phyloP scores from a whole-genome alignment of 1,140 invertebrate genomes.

The Nasonia longicornis region DNA sequence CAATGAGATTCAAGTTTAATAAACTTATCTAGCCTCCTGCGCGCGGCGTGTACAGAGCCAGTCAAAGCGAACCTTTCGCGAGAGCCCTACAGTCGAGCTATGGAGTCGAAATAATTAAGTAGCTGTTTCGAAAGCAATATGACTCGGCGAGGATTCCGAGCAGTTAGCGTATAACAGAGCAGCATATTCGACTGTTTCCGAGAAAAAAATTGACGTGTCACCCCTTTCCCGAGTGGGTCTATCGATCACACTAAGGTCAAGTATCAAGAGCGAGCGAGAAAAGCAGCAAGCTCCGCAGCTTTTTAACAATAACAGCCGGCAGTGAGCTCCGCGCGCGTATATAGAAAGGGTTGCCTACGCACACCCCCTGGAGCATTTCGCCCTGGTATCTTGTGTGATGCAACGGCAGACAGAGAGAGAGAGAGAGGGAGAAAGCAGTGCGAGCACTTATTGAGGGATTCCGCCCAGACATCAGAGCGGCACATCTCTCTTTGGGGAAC shows the following conservation, averaged over 20 bases:
- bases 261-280: constrained; percentile 14
- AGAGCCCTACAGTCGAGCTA: not conserved
- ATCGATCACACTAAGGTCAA: constrained; percentile 4
- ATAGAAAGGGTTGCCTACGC: constrained; percentile 2
- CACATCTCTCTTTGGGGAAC: constrained; percentile 51
- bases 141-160: not conserved
- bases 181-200: no score
- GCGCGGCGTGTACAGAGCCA: not conserved
- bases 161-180: no score
- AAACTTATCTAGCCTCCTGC: not conserved
- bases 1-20: constrained; percentile 2
- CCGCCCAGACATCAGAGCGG: constrained; percentile 50
- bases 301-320: constrained; percentile 9
- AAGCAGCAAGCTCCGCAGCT: constrained; percentile 8
- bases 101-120: not conserved
- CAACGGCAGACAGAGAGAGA: not conserved
- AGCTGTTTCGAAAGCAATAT: not conserved
- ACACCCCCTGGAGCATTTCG: not conserved
- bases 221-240: no score
- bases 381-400: not conserved
- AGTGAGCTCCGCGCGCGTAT: no score
- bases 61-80: not conserved
- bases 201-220: no score
- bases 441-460: constrained; percentile 38
- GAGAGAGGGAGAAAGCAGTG: not conserved